Percentiles rank a stretch among this genome's conserved stretches.
phyloP scores from a whole-genome alignment of 2,113 vertebrate genomes.

The Pelusios castaneus region DNA sequence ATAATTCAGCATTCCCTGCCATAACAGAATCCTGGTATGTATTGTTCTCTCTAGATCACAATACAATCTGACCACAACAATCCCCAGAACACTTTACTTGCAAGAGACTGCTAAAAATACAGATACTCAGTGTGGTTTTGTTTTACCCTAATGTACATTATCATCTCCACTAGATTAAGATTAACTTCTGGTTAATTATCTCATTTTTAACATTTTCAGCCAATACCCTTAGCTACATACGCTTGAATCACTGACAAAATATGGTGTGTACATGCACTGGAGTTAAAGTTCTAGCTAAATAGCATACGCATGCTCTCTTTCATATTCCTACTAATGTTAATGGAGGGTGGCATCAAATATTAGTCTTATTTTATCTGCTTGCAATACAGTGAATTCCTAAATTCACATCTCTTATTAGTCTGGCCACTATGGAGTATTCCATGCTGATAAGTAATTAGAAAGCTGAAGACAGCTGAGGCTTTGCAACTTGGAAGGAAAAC shows the following conservation, averaged over 20 bases:
- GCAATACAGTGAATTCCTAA: neutral
- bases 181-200: neutral
- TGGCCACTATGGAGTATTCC: neutral
- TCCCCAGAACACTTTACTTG: neutral
- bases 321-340: neutral
- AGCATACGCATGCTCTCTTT: neutral
- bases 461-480: neutral
- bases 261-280: accelerated
- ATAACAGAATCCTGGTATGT: neutral
- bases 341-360: accelerated
- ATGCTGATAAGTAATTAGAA: neutral
- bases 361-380: neutral
- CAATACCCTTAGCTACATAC: neutral
- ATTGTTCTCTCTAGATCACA: neutral
- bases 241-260: neutral
- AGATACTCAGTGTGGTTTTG: neutral
- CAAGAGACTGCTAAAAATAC: neutral
- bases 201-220: neutral
- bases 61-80: neutral
- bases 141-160: neutral
- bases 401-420: neutral
- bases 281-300: neutral
- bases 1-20: neutral
- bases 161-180: neutral
- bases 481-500: neutral